Percentiles rank a stretch among this genome's conserved stretches.
phyloP scores from a whole-genome alignment of 2,113 vertebrate genomes.

The Dunckerocampus dactyliophorus region DNA sequence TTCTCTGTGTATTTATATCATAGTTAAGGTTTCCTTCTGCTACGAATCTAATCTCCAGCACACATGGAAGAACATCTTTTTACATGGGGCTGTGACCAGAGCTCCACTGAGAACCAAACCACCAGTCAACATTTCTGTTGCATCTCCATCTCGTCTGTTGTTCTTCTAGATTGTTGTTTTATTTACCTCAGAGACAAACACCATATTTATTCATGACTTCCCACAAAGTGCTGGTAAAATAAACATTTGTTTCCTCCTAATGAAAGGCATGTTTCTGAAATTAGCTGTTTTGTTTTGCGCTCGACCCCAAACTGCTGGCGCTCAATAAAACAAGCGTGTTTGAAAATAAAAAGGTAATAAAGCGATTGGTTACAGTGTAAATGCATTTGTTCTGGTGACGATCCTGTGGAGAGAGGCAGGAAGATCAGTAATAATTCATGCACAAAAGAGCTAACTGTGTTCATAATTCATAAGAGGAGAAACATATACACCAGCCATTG shows the following conservation, averaged over 20 bases:
- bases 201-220: constrained; percentile 67
- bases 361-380: constrained; percentile 55
- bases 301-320: constrained; percentile 56
- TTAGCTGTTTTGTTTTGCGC: constrained; percentile 60
- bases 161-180: constrained; percentile 61
- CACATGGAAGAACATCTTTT: constrained; percentile 10
- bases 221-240: constrained; percentile 65
- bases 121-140: constrained; percentile 26
- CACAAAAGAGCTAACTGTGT: constrained; percentile 68
- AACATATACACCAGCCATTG: constrained; percentile 56
- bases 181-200: constrained; percentile 69
- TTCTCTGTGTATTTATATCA: constrained; percentile 31
- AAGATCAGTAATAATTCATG: constrained; percentile 70
- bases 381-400: constrained; percentile 60
- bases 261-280: constrained; percentile 67
- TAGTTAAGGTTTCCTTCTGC: constrained; percentile 5
- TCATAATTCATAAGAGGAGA: constrained; percentile 69
- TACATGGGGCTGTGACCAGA: constrained; percentile 41
- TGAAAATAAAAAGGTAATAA: constrained; percentile 60
- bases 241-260: constrained; percentile 67
- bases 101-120: constrained; percentile 57
- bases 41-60: constrained; percentile 16
- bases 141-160: constrained; percentile 50
- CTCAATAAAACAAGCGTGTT: constrained; percentile 50
- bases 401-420: constrained; percentile 55